Evolutionary conservation across 2,888 invertebrate species (phyloP).

Genomic region (Xestia rhomboidea): DNA sequence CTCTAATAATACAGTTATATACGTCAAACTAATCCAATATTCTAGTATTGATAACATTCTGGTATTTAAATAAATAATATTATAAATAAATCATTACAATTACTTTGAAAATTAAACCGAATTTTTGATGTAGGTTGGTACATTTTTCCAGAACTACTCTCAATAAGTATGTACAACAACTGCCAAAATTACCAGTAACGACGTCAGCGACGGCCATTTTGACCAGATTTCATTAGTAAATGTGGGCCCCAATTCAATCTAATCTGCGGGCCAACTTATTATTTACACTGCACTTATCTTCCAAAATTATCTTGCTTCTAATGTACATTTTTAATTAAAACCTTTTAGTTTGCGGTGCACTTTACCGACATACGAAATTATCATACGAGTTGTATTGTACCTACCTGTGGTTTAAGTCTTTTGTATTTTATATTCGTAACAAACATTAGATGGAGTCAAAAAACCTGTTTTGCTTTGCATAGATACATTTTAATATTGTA

Average conservation of each 20-base stretch:
- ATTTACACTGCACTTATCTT: conserved; percentile 2
- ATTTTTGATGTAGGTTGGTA: not conserved
- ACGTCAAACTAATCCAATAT: not conserved
- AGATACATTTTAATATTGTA: conserved; percentile 30
- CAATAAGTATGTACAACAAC: not conserved
- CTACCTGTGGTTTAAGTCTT: conserved; percentile 3
- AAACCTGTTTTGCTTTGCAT: conserved; percentile 37
- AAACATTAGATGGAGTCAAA: conserved; percentile 27
- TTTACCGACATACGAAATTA: conserved; percentile 12
- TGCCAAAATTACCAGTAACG: not conserved
- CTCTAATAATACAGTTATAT: not conserved
- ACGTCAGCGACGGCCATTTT: not conserved
- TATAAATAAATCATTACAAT: not conserved
- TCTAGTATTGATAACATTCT: not conserved
- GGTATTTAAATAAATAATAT: no score
- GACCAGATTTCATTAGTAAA: not conserved
- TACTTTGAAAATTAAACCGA: not conserved
- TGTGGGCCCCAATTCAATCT: not conserved
- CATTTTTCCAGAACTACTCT: not conserved
- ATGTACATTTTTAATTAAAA: conserved; percentile 41
- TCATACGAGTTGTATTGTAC: not conserved
- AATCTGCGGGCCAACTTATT: not conserved
- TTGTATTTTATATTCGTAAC: not conserved
- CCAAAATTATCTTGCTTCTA: not conserved
- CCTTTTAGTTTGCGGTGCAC: conserved; percentile 13